Percentiles rank a stretch among this genome's conserved stretches.
Conservation (phyloP, 1,140 invertebrate genomes). For the Heterodera schachtii region DNA sequence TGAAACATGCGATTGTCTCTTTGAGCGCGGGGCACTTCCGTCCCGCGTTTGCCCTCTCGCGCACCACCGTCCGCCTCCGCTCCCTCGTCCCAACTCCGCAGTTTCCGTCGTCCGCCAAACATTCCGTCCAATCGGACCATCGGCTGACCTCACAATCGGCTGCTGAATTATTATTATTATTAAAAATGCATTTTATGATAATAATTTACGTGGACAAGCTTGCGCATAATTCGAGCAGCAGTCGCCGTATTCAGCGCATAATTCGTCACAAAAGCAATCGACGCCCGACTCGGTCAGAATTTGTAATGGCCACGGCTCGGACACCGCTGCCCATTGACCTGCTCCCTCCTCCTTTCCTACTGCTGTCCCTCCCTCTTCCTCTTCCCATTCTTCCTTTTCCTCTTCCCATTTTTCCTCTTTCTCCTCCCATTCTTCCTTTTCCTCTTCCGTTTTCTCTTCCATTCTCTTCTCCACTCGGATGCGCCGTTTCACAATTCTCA, state of each 20-base stretch:
- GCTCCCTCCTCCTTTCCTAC: too few relatives aligned
- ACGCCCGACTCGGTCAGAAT: neutral
- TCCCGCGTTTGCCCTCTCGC: neutral
- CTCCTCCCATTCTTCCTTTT: too few relatives aligned
- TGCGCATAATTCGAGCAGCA: constrained; percentile 17
- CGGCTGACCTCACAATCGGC: constrained; percentile 7
- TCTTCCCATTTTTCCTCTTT: too few relatives aligned
- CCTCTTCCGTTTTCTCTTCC: neutral
- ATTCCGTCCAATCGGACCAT: constrained; percentile 25
- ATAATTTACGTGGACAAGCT: constrained; percentile 13
- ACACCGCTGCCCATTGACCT: neutral
- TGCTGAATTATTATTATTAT: constrained; percentile 2
- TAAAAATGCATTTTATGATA: neutral
- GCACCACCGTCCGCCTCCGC: constrained; percentile 2
- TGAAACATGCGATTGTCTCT: constrained; percentile 20
- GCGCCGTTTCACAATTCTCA: constrained; percentile 20
- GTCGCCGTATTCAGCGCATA: constrained; percentile 13
- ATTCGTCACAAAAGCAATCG: constrained; percentile 26
- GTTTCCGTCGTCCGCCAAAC: neutral
- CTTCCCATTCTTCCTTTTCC: neutral
- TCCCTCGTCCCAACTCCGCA: constrained; percentile 13
- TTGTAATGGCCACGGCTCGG: neutral
- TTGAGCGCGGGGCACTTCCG: constrained; percentile 4
- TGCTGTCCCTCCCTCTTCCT: neutral
- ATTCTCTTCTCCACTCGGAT: neutral